These are phyloP conservation scores for Wasmannia auropunctata DNA, from an alignment of 1,140 invertebrate species.

Conservation along the genomic window DNA sequence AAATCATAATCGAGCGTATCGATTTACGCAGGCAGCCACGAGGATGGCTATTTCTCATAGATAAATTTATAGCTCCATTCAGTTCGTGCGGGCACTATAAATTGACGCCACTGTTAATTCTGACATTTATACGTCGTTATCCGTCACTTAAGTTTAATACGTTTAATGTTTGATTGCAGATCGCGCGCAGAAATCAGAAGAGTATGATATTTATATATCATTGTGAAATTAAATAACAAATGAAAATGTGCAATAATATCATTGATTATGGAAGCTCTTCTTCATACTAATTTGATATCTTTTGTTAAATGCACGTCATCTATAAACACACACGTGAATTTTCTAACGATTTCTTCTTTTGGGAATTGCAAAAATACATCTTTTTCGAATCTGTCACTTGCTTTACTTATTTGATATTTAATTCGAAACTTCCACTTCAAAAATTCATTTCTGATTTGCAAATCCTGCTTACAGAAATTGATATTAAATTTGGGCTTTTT, in stretches of 20 bases:
- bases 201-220: not conserved
- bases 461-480: not conserved
- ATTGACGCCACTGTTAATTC: not conserved
- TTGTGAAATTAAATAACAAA: not conserved
- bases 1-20: not conserved
- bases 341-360: not conserved
- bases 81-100: not conserved
- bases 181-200: not conserved
- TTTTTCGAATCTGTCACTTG: not conserved
- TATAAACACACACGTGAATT: not conserved
- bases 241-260: not conserved
- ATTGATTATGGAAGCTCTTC: not conserved
- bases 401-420: not conserved
- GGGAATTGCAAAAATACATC: not conserved
- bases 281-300: not conserved
- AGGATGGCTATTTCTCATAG: not conserved
- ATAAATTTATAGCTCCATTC: constrained; percentile 7
- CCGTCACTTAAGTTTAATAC: not conserved
- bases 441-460: not conserved
- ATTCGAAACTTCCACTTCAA: not conserved
- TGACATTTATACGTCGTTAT: not conserved
- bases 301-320: not conserved
- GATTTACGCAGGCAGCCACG: not conserved
- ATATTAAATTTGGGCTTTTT: not conserved
- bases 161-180: not conserved